Evolutionary conservation across 2,797 vertebrate genomes (phyloP).

Genomic region (Rhodeus uyekii): DNA sequence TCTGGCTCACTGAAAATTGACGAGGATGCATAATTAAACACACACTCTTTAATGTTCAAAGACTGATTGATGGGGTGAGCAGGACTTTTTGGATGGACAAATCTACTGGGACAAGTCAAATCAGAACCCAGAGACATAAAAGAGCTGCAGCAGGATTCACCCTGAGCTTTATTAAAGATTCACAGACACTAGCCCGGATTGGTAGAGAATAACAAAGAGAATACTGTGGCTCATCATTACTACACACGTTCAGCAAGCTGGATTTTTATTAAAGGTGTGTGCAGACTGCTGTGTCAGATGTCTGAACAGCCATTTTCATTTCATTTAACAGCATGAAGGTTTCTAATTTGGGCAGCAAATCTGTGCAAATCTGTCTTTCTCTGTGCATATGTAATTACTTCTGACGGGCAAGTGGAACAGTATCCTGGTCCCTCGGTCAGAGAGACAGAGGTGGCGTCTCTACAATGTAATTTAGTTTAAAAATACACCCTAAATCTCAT

Average conservation of each 20-base stretch:
- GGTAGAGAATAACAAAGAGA: constrained; percentile 27
- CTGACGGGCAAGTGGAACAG: constrained; percentile 73
- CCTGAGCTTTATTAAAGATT: constrained; percentile 51
- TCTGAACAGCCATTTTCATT: neutral
- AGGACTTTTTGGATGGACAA: constrained; percentile 46
- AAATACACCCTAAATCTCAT: constrained; percentile 98
- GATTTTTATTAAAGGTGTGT: neutral
- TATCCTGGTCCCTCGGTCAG: constrained; percentile 79
- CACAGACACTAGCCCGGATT: constrained; percentile 4
- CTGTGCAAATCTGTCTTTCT: neutral
- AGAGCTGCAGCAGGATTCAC: constrained; percentile 42
- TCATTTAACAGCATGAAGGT: neutral
- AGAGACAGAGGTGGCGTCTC: constrained; percentile 89
- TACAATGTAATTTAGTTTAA: constrained; percentile 98
- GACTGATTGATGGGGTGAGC: constrained; percentile 44
- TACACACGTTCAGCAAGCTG: neutral
- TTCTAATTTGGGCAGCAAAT: neutral
- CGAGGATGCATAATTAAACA: constrained; percentile 55
- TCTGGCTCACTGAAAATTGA: constrained; percentile 43
- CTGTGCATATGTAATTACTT: constrained; percentile 69
- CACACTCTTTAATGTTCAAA: constrained; percentile 52
- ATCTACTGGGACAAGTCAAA: constrained; percentile 53
- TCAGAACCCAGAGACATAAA: constrained; percentile 53
- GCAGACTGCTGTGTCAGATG: constrained; percentile 24
- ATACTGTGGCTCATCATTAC: constrained; percentile 10